Percentiles rank a stretch among this genome's conserved stretches.
Conservation (phyloP, 2,113 vertebrate genomes). For the Semicossyphus pulcher region DNA sequence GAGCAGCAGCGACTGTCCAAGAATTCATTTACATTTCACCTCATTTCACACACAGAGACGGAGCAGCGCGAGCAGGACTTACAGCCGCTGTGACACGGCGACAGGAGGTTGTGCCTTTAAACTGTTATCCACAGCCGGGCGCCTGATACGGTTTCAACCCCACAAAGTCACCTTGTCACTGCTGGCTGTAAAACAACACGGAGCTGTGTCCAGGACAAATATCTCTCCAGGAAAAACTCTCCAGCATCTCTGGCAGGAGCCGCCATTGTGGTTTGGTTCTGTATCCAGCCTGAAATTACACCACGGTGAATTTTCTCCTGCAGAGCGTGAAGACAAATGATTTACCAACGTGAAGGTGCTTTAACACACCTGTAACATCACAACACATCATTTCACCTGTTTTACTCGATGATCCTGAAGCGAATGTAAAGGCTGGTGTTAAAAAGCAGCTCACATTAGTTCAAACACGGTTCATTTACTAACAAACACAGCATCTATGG, state of each 20-base stretch:
- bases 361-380: neutral
- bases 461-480: too few relatives aligned
- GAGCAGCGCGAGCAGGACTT: neutral
- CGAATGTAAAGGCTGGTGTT: too few relatives aligned
- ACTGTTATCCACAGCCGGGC: neutral
- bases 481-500: too few relatives aligned
- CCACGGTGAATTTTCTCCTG: neutral
- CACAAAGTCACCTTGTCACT: conserved; percentile 41
- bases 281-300: neutral
- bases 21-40: neutral
- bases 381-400: neutral
- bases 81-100: neutral
- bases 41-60: neutral
- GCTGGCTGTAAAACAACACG: conserved; percentile 16
- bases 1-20: neutral
- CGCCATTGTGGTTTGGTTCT: neutral
- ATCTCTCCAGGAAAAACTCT: neutral
- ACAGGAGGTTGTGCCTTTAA: neutral
- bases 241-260: neutral
- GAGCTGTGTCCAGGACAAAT: neutral
- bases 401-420: too few relatives aligned
- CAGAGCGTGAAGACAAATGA: neutral
- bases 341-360: neutral
- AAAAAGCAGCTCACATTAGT: too few relatives aligned
- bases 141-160: neutral